A percentile compares a stretch with the other conserved stretches of the same genome.
Evolutionary conservation across 2,888 invertebrate genomes (phyloP).

Genomic region (Drosophila eohydei): DNA sequence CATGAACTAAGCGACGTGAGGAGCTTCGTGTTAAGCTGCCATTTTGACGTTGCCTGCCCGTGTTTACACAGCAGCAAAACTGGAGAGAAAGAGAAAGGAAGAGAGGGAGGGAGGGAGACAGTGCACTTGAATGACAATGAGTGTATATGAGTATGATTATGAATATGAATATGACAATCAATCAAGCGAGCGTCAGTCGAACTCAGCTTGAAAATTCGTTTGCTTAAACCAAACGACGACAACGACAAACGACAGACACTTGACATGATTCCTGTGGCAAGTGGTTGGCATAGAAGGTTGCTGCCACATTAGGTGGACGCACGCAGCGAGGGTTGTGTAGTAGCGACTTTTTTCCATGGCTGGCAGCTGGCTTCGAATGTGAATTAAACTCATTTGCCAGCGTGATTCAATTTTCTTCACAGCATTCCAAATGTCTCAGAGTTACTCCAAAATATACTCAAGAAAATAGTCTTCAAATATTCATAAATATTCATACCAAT

Average conservation of each 20-base stretch:
- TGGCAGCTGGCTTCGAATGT: conserved; percentile 2
- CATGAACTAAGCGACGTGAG: conserved; percentile 65
- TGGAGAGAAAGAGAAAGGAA: background rate
- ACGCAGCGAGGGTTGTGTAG: background rate
- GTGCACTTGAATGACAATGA: conserved; percentile 60
- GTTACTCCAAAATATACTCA: background rate
- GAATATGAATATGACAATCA: conserved; percentile 73
- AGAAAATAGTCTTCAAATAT: background rate
- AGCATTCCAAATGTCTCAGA: background rate
- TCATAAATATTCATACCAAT: background rate
- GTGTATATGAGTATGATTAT: conserved; percentile 53
- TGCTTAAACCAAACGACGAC: conserved; percentile 34
- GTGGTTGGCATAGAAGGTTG: conserved; percentile 28
- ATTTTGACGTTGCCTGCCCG: conserved; percentile 65
- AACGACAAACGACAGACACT: conserved; percentile 41
- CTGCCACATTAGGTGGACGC: conserved; percentile 9
- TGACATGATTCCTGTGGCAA: conserved; percentile 56
- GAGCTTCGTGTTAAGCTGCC: conserved; percentile 75
- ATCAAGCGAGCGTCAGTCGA: conserved; percentile 65
- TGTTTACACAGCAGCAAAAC: conserved; percentile 57
- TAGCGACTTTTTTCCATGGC: background rate
- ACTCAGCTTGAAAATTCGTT: conserved; percentile 45
- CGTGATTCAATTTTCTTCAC: background rate
- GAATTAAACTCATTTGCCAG: conserved; percentile 38
- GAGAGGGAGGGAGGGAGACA: background rate